phyloP scores from a whole-genome alignment of 2,113 vertebrate genomes.

The Salvelinus alpinus region DNA sequence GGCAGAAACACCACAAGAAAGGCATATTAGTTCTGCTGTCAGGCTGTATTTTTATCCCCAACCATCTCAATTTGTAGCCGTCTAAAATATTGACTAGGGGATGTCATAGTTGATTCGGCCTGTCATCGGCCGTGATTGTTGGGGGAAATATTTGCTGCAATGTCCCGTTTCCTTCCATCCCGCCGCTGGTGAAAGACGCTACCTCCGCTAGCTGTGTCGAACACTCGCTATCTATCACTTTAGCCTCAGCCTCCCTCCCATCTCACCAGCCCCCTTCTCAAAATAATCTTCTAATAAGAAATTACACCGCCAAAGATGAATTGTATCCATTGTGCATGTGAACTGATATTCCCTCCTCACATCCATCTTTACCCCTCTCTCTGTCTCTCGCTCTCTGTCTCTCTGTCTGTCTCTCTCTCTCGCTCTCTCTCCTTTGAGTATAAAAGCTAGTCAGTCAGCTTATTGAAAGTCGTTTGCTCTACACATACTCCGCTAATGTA shows the following conservation, averaged over 20 bases:
- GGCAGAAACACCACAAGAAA: slow-evolving; percentile 41
- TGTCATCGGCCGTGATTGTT: slow-evolving; percentile 25
- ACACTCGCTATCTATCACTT: slow-evolving; percentile 18
- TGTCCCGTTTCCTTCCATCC: slow-evolving; percentile 13
- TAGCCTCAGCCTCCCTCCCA: slow-evolving; percentile 31
- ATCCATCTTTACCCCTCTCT: slow-evolving; percentile 63
- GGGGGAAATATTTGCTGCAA: slow-evolving; percentile 30
- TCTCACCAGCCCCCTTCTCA: slow-evolving; percentile 31
- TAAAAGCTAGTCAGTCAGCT: slow-evolving; percentile 81
- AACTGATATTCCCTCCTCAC: slow-evolving; percentile 70
- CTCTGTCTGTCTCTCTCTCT: not conserved
- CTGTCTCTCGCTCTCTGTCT: not conserved
- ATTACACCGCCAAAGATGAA: slow-evolving; percentile 72
- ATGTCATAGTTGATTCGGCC: slow-evolving; percentile 43
- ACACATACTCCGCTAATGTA: slow-evolving; percentile 75
- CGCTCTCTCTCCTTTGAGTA: slow-evolving; percentile 67
- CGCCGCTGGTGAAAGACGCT: slow-evolving; percentile 5
- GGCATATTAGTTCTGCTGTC: slow-evolving; percentile 51
- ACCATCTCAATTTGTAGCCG: slow-evolving; percentile 34
- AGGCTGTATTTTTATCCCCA: slow-evolving; percentile 30
- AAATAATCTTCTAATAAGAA: slow-evolving; percentile 75
- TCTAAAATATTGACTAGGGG: slow-evolving; percentile 41
- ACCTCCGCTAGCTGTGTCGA: slow-evolving; percentile 16
- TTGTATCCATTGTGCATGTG: slow-evolving; percentile 71
- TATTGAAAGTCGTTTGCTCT: slow-evolving; percentile 83